Conservation (phyloP, 2,797 vertebrate species). For the Leucoraja ocellata region DNA sequence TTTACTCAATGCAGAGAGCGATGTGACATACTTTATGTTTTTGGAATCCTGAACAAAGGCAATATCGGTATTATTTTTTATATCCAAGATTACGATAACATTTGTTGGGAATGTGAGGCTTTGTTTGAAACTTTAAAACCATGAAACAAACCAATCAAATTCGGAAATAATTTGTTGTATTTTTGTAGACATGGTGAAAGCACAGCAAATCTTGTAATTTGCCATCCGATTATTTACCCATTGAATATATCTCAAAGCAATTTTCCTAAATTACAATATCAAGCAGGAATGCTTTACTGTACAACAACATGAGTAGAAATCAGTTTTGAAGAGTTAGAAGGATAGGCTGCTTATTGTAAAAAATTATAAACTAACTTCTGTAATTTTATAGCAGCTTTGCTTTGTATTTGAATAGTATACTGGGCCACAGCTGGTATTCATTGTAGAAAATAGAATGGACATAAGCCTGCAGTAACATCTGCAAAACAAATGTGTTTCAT, state of each 20-base stretch:
- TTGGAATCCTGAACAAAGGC: background rate
- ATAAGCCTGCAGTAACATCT: background rate
- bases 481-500: background rate
- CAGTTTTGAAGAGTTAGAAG: background rate
- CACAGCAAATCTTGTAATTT: conserved; percentile 1
- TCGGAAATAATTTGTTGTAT: background rate
- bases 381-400: background rate
- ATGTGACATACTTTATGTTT: background rate
- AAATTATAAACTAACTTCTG: background rate
- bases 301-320: background rate
- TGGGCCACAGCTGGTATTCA: background rate
- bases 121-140: conserved; percentile 42
- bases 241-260: conserved; percentile 23
- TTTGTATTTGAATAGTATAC: background rate
- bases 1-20: background rate
- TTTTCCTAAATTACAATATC: background rate
- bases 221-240: background rate
- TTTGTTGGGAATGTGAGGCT: conserved; percentile 48
- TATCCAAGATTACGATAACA: background rate
- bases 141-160: conserved; percentile 42
- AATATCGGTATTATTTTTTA: background rate
- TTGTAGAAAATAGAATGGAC: no score
- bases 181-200: background rate
- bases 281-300: background rate
- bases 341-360: background rate